phyloP scores from a whole-genome alignment of 2,113 vertebrate genomes.

The Balaeniceps rex region DNA sequence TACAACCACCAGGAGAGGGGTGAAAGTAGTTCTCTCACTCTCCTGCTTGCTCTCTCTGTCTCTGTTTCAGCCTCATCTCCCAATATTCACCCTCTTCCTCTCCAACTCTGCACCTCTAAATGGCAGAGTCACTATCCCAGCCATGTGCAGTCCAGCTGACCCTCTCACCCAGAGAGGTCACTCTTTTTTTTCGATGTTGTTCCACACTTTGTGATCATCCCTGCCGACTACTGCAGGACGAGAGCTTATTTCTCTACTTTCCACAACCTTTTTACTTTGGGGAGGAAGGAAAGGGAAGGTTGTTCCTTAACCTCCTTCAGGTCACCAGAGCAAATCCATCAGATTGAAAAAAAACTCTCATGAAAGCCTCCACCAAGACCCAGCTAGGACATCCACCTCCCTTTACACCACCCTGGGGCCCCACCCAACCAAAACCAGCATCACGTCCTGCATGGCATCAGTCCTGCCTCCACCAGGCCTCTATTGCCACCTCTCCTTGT shows the following conservation, averaged over 20 bases:
- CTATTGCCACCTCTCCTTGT: background rate
- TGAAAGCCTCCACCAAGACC: background rate
- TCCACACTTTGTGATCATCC: background rate
- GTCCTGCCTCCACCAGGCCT: background rate
- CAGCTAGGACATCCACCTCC: background rate
- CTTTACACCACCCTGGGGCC: background rate
- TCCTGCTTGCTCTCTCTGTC: background rate
- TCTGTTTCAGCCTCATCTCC: constrained; percentile 22
- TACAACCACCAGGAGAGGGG: background rate
- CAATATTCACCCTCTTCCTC: background rate
- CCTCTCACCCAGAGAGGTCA: background rate
- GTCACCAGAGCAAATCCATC: background rate
- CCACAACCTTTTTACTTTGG: background rate
- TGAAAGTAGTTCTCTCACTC: constrained; percentile 11
- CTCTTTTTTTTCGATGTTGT: background rate
- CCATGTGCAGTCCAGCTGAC: background rate
- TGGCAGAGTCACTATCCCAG: background rate
- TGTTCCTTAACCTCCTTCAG: background rate
- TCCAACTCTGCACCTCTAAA: background rate
- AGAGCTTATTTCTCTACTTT: background rate
- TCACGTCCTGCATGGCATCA: background rate
- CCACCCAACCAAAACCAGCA: background rate
- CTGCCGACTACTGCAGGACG: background rate
- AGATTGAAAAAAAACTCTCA: background rate
- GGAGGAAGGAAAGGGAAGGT: background rate